Evolutionary conservation across 2,888 invertebrate species (phyloP).

Genomic region (Noctua janthina): DNA sequence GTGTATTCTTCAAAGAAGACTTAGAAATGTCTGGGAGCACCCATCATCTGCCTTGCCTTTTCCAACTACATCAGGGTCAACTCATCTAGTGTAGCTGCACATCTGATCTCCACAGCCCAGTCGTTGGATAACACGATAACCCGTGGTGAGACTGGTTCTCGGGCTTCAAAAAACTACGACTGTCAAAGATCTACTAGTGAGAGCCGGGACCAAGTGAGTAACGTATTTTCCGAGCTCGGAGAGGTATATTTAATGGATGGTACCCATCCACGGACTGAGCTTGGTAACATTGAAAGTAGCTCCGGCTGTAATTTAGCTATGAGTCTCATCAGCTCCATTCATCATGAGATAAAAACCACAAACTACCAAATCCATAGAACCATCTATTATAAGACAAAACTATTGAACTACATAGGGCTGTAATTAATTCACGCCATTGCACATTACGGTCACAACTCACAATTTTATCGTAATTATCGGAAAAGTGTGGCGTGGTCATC

Average conservation of each 20-base stretch:
- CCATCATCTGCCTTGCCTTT: not conserved
- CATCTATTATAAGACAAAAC: slow-evolving; percentile 8
- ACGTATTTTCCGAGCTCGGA: not conserved
- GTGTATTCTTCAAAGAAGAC: not conserved
- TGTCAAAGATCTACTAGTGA: not conserved
- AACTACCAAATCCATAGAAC: not conserved
- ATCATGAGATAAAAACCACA: slow-evolving; percentile 2
- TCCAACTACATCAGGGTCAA: too few species aligned
- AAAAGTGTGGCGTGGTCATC: slow-evolving; percentile 78
- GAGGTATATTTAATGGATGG: not conserved
- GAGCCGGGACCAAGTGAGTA: not conserved
- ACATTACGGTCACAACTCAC: slow-evolving; percentile 70
- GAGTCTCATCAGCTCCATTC: not conserved
- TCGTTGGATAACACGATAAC: not conserved
- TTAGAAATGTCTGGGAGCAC: not conserved
- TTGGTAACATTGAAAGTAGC: not conserved
- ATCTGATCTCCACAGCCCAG: not conserved
- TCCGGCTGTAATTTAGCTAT: not conserved
- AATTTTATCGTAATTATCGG: slow-evolving; percentile 83
- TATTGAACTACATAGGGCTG: slow-evolving; percentile 19
- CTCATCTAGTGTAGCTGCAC: too few species aligned
- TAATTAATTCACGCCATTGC: slow-evolving; percentile 59
- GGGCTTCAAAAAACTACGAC: not conserved
- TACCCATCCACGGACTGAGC: not conserved
- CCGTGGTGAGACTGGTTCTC: not conserved